These are phyloP conservation scores for Oscheius sp. DNA, from an alignment of 2,888 invertebrate species.

Conservation along the genomic window DNA sequence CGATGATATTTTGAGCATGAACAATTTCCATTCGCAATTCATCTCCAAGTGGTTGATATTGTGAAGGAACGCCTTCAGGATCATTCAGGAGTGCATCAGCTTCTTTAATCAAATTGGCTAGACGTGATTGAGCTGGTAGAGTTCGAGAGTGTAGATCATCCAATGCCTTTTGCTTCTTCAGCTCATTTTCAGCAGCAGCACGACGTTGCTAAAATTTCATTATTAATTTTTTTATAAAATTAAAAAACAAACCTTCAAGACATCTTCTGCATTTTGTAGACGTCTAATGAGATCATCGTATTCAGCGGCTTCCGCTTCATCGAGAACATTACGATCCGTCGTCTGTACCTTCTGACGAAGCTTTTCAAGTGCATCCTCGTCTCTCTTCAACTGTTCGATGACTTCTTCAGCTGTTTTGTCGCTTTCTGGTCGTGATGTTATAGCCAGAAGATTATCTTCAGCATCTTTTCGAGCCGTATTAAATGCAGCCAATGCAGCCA, in stretches of 20 bases:
- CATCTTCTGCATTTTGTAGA: slow-evolving; percentile 42
- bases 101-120: slow-evolving; percentile 46
- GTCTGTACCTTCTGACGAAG: slow-evolving; percentile 36
- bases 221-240: background rate
- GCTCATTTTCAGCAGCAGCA: slow-evolving; percentile 42
- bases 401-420: slow-evolving; percentile 36
- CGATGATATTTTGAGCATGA: slow-evolving; percentile 32
- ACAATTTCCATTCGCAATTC: slow-evolving; percentile 37
- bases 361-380: slow-evolving; percentile 35
- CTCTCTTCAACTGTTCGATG: slow-evolving; percentile 38
- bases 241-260: slow-evolving; percentile 36
- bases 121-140: slow-evolving; percentile 34
- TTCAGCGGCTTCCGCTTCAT: slow-evolving; percentile 43
- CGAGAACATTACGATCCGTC: slow-evolving; percentile 37
- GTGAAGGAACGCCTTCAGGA: slow-evolving; percentile 47
- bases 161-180: slow-evolving; percentile 38
- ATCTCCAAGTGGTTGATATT: slow-evolving; percentile 41
- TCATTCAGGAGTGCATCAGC: slow-evolving; percentile 43
- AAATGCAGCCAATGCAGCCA: slow-evolving; percentile 54
- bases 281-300: slow-evolving; percentile 46
- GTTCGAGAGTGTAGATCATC: slow-evolving; percentile 39
- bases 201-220: slow-evolving; percentile 42
- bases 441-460: slow-evolving; percentile 45
- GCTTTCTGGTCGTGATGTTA: slow-evolving; percentile 31
- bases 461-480: slow-evolving; percentile 50